Percentiles rank a stretch among this genome's conserved stretches.
Evolutionary conservation across 2,888 invertebrate species (phyloP).

Genomic region (Orchestes rusci): DNA sequence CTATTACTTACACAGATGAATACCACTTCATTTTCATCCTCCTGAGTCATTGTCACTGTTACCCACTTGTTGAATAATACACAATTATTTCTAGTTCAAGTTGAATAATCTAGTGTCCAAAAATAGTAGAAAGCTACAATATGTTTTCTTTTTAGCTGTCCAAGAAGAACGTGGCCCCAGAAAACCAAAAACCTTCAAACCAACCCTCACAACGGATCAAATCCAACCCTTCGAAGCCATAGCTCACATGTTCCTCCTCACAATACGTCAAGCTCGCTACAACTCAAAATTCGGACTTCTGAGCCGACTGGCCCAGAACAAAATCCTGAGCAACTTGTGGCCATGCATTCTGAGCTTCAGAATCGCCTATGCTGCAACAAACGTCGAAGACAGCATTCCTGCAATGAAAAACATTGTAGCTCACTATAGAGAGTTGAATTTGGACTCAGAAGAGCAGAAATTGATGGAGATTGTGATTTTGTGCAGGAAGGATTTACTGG

Average conservation of each 20-base stretch:
- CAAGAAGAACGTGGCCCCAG: constrained; percentile 80
- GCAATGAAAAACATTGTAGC: constrained; percentile 30
- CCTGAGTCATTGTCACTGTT: too few relatives aligned
- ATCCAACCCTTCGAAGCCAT: constrained; percentile 52
- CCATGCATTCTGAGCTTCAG: constrained; percentile 52
- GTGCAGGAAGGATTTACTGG: constrained; percentile 37
- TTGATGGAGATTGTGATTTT: constrained; percentile 38
- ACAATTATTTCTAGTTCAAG: too few relatives aligned
- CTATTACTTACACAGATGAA: too few relatives aligned
- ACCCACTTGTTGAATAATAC: background rate
- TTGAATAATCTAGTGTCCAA: too few relatives aligned
- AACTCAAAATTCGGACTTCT: constrained; percentile 50
- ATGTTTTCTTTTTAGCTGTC: constrained; percentile 53
- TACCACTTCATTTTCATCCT: too few relatives aligned
- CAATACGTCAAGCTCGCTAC: constrained; percentile 50
- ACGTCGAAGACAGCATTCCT: constrained; percentile 42
- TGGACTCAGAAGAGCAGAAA: constrained; percentile 34
- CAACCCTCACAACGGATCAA: constrained; percentile 17
- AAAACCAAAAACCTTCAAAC: constrained; percentile 39
- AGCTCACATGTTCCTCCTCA: constrained; percentile 52
- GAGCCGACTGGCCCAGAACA: constrained; percentile 48
- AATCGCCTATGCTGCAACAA: constrained; percentile 50
- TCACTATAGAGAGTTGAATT: constrained; percentile 30
- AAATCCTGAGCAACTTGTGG: constrained; percentile 53
- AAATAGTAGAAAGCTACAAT: too few relatives aligned